Conservation (phyloP, 2,113 vertebrate genomes). For the Hydrolagus affinis region DNA sequence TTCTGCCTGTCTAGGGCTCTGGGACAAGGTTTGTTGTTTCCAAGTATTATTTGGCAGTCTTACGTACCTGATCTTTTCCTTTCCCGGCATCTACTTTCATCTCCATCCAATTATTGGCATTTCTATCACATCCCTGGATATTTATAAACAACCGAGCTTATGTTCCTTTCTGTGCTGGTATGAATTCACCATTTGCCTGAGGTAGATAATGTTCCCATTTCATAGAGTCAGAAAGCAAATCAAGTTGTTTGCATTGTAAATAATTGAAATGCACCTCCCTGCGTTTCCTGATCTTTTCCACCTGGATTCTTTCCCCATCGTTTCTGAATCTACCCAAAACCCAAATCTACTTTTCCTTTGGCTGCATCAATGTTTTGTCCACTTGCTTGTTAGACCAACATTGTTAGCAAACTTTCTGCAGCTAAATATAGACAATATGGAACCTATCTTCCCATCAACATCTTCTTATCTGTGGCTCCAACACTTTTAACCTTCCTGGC, state of each 20-base stretch:
- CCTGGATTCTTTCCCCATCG: not conserved
- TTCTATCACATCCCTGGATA: not conserved
- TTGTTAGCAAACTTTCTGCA: too few relatives aligned
- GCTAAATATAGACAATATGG: too few relatives aligned
- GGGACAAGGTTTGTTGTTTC: not conserved
- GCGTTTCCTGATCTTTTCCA: not conserved
- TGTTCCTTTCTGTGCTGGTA: too few relatives aligned
- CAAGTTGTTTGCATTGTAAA: not conserved
- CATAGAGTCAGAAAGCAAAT: slow-evolving; percentile 1
- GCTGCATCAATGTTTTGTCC: too few relatives aligned
- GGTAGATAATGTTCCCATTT: not conserved
- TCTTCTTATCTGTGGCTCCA: too few relatives aligned
- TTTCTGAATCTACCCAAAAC: not conserved
- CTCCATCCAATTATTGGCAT: not conserved
- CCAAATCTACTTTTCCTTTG: too few relatives aligned
- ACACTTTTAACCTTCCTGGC: too few relatives aligned
- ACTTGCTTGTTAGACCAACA: too few relatives aligned
- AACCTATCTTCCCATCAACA: too few relatives aligned
- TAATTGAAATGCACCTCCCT: not conserved
- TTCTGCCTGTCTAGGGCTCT: not conserved
- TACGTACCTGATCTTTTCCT: not conserved
- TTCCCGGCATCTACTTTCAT: not conserved
- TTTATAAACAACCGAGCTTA: not conserved
- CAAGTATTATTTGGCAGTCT: not conserved
- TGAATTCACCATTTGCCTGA: not conserved